Evolutionary conservation across 1,140 invertebrate species (phyloP), one percentile per base, ranked within the genome.

Genomic region (Berghia stephanieae): DNA sequence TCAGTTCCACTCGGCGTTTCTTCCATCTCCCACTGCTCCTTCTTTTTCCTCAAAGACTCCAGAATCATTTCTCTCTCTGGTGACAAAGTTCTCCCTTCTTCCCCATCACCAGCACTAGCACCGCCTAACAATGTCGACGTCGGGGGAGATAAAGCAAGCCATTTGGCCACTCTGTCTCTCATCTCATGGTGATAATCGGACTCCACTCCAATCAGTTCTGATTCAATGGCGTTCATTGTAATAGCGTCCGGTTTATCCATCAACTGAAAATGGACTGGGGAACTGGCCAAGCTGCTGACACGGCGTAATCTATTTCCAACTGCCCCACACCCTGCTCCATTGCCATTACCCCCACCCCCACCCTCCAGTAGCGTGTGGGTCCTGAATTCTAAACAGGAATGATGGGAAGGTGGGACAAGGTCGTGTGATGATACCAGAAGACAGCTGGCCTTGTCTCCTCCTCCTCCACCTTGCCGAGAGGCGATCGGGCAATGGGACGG

Each of bases 221-320:
- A 80, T 52, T 84, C 81, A 1, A 82, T 67, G 8, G 49, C 76
- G 8, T 44, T 43, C 34, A 38, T 70, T 10, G 74, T 60, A 34
- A 69, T 52, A n/a, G 73, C n/a, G 2, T 78, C 74, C 40, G 55
- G 55, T 49, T 79, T 79, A 40, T 82, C 75, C 8, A 86, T 70
- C 4, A 80, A 73, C 80, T 85, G 83, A 78, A 83, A 86, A 71
- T 87, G 86, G 76, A 83, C 82, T 13, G 85, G 84, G 31, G 84
- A 80, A 82, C 77, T 70, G 82, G 81, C 34, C 79, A 82, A 43
- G 79, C 83, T 75, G 38, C 63, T 52, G 10, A 63, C n/a, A n/a
- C n/a, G n/a, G n/a, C n/a, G n/a, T n/a, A n/a, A n/a, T n/a, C n/a
- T n/a, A n/a, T n/a, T n/a, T n/a, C n/a, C n/a, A n/a, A n/a, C n/a